Percentiles rank a stretch among this genome's conserved stretches.
These are phyloP conservation scores for Daubentonia madagascariensis DNA, from an alignment of 2,113 vertebrate genomes.

Conservation along the genomic window DNA sequence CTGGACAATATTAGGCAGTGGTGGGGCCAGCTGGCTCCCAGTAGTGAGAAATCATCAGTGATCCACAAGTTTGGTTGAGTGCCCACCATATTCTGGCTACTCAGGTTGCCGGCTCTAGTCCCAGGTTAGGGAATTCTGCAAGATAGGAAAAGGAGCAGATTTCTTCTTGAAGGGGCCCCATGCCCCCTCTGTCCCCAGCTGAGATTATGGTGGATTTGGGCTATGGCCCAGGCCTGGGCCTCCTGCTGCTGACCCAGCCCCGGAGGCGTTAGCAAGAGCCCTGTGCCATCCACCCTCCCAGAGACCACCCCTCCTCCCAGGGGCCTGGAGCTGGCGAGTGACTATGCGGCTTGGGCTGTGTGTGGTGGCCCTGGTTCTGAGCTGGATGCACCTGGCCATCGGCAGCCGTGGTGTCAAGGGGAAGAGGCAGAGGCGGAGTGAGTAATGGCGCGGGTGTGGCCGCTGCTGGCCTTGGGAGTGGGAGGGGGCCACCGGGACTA, in stretches of 20 bases:
- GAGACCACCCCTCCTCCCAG: conserved; percentile 85
- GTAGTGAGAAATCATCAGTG: background rate
- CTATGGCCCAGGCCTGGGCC: conserved; percentile 77
- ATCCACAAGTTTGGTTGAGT: background rate
- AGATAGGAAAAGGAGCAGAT: background rate
- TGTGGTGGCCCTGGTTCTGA: conserved; percentile 94
- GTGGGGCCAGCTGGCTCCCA: background rate
- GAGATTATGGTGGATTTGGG: conserved; percentile 81
- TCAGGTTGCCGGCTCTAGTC: background rate
- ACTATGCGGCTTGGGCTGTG: conserved; percentile 99
- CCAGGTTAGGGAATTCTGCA: background rate
- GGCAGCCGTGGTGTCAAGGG: conserved; percentile 90
- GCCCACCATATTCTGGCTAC: background rate
- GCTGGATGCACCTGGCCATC: conserved; percentile 90
- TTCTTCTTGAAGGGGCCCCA: conserved; percentile 40
- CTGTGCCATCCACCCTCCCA: conserved; percentile 14
- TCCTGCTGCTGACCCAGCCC: conserved; percentile 81
- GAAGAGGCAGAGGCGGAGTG: conserved; percentile 95
- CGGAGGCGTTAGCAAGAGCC: conserved; percentile 79
- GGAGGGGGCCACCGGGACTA: background rate
- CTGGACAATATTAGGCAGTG: background rate
- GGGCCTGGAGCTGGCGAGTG: conserved; percentile 88
- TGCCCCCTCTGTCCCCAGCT: conserved; percentile 74
- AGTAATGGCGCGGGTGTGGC: conserved; percentile 77
- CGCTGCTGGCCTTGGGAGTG: background rate